Evolutionary conservation across 1,140 invertebrate species (phyloP).

Genomic region (Gonioctena quinquepunctata): DNA sequence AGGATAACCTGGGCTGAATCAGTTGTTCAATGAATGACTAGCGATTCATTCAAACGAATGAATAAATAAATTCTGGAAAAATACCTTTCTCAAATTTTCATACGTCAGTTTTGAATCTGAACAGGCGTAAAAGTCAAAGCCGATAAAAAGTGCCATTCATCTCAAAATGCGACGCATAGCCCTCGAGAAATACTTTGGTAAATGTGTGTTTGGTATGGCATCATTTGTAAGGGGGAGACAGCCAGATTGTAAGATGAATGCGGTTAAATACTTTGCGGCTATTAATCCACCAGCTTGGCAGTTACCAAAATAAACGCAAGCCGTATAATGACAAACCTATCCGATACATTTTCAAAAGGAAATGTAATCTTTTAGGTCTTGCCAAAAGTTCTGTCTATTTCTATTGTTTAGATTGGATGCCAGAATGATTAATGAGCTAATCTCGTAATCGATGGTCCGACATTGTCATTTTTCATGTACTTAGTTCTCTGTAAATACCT

Average conservation of each 20-base stretch:
- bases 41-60: too few relatives aligned
- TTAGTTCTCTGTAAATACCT: too few relatives aligned
- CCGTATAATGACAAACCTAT: slow-evolving; percentile 18
- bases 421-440: neutral
- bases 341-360: slow-evolving; percentile 15
- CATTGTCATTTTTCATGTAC: neutral
- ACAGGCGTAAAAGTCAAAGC: neutral
- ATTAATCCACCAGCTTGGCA: slow-evolving; percentile 42
- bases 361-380: neutral
- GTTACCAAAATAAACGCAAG: slow-evolving; percentile 37
- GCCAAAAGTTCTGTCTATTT: neutral
- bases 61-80: too few relatives aligned
- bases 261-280: slow-evolving; percentile 38
- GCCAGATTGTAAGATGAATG: slow-evolving; percentile 41
- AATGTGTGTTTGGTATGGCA: slow-evolving; percentile 31
- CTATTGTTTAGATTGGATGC: neutral
- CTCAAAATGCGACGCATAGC: neutral
- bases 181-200: slow-evolving; percentile 24
- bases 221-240: slow-evolving; percentile 40
- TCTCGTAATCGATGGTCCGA: neutral
- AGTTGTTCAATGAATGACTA: too few relatives aligned
- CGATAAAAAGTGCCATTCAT: neutral
- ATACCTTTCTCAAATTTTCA: too few relatives aligned
- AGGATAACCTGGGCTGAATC: too few relatives aligned
- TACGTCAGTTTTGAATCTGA: neutral